phyloP scores from a whole-genome alignment of 2,113 vertebrate species.

The Platysternon megacephalum region DNA sequence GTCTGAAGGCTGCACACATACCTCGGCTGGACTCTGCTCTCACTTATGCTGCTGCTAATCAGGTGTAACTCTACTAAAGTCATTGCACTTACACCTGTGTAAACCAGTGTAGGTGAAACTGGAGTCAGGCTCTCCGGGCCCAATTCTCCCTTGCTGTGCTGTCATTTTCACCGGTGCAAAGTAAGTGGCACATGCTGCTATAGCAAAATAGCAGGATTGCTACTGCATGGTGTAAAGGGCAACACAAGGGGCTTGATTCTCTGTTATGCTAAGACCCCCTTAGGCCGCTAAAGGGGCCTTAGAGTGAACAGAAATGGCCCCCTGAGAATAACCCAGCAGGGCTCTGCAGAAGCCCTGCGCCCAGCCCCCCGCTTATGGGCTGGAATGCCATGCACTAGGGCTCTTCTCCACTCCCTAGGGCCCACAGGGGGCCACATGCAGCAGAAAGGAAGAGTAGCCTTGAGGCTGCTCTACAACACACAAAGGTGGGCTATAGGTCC shows the following conservation, averaged over 20 bases:
- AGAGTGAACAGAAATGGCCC: neutral
- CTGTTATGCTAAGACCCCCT: neutral
- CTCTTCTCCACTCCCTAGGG: neutral
- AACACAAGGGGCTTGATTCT: neutral
- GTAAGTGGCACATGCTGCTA: too few species aligned
- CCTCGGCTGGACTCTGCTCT: neutral
- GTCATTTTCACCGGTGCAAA: neutral
- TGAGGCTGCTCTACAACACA: neutral
- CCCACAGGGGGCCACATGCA: neutral
- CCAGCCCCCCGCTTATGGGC: neutral
- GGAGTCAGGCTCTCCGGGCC: neutral
- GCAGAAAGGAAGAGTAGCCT: neutral
- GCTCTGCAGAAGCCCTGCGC: neutral
- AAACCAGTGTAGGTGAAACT: neutral
- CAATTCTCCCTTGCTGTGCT: neutral
- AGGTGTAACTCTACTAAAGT: neutral
- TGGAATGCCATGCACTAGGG: accelerated
- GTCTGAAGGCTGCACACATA: constrained; percentile 4
- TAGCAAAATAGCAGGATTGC: too few species aligned
- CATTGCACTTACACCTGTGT: neutral
- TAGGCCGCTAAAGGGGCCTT: accelerated
- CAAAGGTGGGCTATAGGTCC: accelerated
- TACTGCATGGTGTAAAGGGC: too few species aligned
- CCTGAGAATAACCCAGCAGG: accelerated
- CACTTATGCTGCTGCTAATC: constrained; percentile 49